Base-by-base conservation (phyloP, 2,797 vertebrate genomes). In the Thaleichthys pacificus region DNA sequence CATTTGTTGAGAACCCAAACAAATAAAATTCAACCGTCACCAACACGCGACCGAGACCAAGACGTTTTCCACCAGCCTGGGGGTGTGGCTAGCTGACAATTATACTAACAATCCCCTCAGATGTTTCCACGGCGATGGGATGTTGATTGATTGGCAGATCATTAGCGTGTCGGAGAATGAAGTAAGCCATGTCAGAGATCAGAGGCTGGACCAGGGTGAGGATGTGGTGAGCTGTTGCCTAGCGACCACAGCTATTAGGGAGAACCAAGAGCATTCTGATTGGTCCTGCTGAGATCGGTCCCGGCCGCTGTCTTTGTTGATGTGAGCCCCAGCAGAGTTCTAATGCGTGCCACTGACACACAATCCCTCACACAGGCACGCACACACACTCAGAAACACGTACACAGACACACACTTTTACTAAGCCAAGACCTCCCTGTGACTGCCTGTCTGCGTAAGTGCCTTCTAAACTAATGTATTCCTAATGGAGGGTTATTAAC, bases 391-490 rank as follows among this genome's bases (percentile, higher is more conserved):
- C 49, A 68, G 24, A 68, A 19, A 68, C 66, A 68, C 47, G 28
- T 47, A 68, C 66, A 68, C 66, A 68, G n/a, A 54, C 49, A 68
- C 42, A 68, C 66, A 68, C 67, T 32, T 51, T 32, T 38, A 68
- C 67, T 15, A 19, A 51, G 38, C 22, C 66, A 56, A 42, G 38
- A 42, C 2, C 38, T 42, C 38, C 11, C 38, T 11, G 38, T 42
- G 38, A 42, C 38, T 42, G 38, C 11, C 38, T 42, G 38, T 42
- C 38, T 42, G 9, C 38, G 38, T 7, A 11, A 42, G 11, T 42
- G 38, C 38, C 38, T 42, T 42, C 38, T 42, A 42, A 1, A 42
- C 38, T 42, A 35, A 47, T 58, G 28, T 61, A 57, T 24, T 54
- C 26, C 28, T 42, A 42, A 42, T 42, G 38, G 38, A 42, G 38